Conservation (phyloP, 2,113 vertebrate species). For the Austrofundulus limnaeus region DNA sequence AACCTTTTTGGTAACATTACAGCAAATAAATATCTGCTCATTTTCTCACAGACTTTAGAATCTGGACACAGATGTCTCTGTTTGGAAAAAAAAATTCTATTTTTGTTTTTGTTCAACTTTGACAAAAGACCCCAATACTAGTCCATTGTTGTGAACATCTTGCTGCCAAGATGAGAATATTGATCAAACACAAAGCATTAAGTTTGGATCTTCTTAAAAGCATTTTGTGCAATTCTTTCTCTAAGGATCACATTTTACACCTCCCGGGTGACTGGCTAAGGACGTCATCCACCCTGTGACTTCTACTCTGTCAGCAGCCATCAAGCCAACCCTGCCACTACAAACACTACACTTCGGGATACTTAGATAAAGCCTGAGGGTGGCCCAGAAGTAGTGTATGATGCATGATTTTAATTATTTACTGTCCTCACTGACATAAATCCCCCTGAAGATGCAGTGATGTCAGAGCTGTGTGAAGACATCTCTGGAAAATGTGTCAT, state of each 20-base stretch:
- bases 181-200: conserved; percentile 1
- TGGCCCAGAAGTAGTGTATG: conserved; percentile 12
- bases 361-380: conserved; percentile 19
- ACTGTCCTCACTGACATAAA: conserved; percentile 2
- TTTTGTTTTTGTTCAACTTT: neutral
- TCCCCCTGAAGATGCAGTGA: neutral
- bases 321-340: conserved; percentile 33
- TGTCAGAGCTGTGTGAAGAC: conserved; percentile 8
- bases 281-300: conserved; percentile 34
- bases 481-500: conserved; percentile 8
- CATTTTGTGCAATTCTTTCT: conserved; percentile 22
- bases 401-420: conserved; percentile 47
- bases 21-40: no score
- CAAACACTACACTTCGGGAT: neutral
- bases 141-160: neutral
- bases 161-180: neutral
- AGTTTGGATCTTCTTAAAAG: neutral
- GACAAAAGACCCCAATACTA: no score
- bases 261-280: conserved; percentile 25
- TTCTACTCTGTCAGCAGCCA: conserved; percentile 14
- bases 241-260: neutral
- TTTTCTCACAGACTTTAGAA: no score
- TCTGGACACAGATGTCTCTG: neutral
- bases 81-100: neutral
- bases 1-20: no score